These are phyloP conservation scores for Oikopleura vanhoeffeni DNA, from an alignment of 23 tunicate species.

Conservation along the genomic window DNA sequence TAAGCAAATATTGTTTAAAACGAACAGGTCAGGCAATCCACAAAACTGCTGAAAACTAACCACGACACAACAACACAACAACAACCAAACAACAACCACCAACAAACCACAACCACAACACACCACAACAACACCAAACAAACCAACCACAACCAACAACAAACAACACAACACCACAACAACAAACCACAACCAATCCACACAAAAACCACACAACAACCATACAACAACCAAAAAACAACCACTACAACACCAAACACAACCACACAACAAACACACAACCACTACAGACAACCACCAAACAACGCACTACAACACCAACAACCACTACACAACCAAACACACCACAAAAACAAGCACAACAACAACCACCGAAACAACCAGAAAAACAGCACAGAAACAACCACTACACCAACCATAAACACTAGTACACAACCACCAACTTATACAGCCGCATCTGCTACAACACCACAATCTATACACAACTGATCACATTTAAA, in stretches of 20 bases:
- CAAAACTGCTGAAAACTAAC: background rate
- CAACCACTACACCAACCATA: background rate
- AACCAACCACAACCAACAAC: background rate
- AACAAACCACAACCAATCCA: background rate
- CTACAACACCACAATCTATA: no score
- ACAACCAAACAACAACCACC: background rate
- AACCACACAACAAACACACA: no score
- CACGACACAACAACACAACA: background rate
- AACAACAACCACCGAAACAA: background rate
- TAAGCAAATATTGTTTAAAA: background rate
- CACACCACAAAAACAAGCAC: background rate
- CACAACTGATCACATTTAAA: no score
- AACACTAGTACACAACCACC: background rate
- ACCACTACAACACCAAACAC: no score
- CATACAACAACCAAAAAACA: background rate
- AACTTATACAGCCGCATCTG: background rate
- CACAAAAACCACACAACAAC: background rate
- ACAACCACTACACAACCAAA: background rate
- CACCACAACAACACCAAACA: background rate
- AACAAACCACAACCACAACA: background rate
- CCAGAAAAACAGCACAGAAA: background rate
- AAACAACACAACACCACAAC: background rate
- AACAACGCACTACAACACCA: background rate
- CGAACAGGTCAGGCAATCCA: background rate
- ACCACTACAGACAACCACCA: no score